A percentile compares a stretch with the other conserved stretches of the same genome.
Conservation (phyloP, 2,888 invertebrate species). For the Maniola hyperantus region DNA sequence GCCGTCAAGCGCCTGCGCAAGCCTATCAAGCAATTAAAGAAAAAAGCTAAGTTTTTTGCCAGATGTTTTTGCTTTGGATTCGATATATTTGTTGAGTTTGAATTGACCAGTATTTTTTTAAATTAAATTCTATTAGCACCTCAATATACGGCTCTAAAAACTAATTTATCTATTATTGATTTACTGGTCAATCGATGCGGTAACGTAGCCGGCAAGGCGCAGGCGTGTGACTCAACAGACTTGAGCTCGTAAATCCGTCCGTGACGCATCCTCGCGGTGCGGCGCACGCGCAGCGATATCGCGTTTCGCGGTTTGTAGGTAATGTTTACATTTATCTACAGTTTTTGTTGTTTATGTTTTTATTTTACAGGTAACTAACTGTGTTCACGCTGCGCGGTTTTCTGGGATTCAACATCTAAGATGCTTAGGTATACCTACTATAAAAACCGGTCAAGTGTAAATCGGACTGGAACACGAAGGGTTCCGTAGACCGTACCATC, state of each 20-base stretch:
- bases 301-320: not conserved
- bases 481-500: too few relatives aligned
- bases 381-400: not conserved
- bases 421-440: too few relatives aligned
- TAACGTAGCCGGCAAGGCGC: not conserved
- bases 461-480: too few relatives aligned
- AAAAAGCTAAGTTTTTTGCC: too few relatives aligned
- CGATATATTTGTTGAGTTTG: too few relatives aligned
- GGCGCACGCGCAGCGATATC: not conserved
- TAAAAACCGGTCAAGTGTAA: too few relatives aligned
- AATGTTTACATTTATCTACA: constrained; percentile 4
- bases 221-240: not conserved
- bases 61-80: too few relatives aligned
- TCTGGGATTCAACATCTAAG: not conserved
- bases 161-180: not conserved
- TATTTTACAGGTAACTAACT: not conserved
- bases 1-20: too few relatives aligned
- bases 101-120: too few relatives aligned
- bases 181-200: constrained; percentile 2
- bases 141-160: not conserved
- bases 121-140: not conserved
- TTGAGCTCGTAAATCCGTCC: constrained; percentile 5
- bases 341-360: constrained; percentile 2
- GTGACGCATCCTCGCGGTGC: constrained; percentile 1
- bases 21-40: too few relatives aligned